Evolutionary conservation across 2,888 invertebrate genomes (phyloP).

Genomic region (Ophion obscuratus): DNA sequence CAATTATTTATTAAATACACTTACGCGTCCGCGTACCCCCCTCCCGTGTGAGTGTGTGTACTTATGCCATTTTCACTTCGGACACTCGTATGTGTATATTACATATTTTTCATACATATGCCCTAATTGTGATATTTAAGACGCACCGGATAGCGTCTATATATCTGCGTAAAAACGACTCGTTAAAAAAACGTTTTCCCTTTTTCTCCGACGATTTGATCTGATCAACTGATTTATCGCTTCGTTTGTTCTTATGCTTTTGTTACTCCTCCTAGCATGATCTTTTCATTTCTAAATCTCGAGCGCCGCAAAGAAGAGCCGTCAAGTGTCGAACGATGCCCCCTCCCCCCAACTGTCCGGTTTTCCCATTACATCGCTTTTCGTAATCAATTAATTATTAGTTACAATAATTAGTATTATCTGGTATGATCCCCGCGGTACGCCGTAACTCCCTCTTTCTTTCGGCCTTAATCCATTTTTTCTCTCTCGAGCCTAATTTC

Average conservation of each 20-base stretch:
- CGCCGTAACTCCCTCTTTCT: slow-evolving; percentile 68
- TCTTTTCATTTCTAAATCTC: slow-evolving; percentile 9
- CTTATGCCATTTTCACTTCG: slow-evolving; percentile 36
- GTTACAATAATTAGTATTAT: slow-evolving; percentile 79
- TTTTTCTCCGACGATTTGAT: slow-evolving; percentile 51
- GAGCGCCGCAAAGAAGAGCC: slow-evolving; percentile 17
- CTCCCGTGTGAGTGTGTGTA: neutral
- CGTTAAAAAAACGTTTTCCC: slow-evolving; percentile 68
- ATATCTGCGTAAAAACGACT: slow-evolving; percentile 72
- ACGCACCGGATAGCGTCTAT: slow-evolving; percentile 69
- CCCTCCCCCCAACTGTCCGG: slow-evolving; percentile 49
- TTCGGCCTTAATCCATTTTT: neutral
- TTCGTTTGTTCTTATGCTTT: slow-evolving; percentile 56
- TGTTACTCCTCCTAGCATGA: slow-evolving; percentile 20
- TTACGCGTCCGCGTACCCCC: slow-evolving; percentile 63
- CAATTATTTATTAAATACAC: slow-evolving; percentile 64
- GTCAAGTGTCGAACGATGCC: neutral
- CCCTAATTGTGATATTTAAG: slow-evolving; percentile 70
- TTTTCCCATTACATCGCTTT: slow-evolving; percentile 56
- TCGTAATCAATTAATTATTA: slow-evolving; percentile 77
- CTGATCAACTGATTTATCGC: slow-evolving; percentile 25
- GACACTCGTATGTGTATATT: slow-evolving; percentile 24
- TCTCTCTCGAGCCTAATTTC: slow-evolving; percentile 64
- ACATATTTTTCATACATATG: slow-evolving; percentile 47
- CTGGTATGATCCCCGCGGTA: slow-evolving; percentile 79